Percentiles rank a stretch among this genome's conserved stretches.
These are phyloP conservation scores for Triplophysa bombifrons DNA, from an alignment of 2,797 vertebrate species.

Conservation along the genomic window DNA sequence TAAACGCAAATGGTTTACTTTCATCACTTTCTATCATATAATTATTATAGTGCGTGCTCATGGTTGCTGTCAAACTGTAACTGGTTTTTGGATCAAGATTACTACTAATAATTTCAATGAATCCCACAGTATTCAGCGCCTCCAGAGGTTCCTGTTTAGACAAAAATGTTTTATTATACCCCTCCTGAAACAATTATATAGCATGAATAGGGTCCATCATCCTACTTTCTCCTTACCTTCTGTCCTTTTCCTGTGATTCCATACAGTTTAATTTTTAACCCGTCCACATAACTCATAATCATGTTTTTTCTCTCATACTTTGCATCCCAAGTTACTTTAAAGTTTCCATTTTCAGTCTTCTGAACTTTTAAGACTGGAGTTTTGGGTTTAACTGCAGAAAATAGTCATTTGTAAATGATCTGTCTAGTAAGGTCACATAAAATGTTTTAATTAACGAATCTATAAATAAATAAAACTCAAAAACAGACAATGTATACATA, in stretches of 20 bases:
- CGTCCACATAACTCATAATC: fast-evolving
- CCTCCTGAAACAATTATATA: not conserved
- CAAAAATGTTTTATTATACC: not conserved
- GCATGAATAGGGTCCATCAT: not conserved
- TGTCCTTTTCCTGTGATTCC: conserved; percentile 28
- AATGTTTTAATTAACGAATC: not conserved
- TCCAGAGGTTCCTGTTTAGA: not conserved
- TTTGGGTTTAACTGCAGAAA: conserved; percentile 62
- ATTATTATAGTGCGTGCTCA: not conserved
- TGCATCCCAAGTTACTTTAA: conserved; percentile 48
- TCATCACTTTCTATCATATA: conserved; percentile 49
- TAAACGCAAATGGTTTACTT: conserved; percentile 52
- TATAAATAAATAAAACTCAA: not conserved
- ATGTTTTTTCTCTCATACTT: not conserved
- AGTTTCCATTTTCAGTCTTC: conserved; percentile 36
- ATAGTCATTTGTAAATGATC: not conserved
- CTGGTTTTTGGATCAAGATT: conserved; percentile 45
- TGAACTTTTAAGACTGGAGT: conserved; percentile 51
- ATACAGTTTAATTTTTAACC: conserved; percentile 48
- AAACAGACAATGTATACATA: conserved; percentile 45
- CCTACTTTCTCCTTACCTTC: conserved; percentile 42
- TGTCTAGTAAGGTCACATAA: not conserved
- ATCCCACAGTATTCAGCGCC: fast-evolving
- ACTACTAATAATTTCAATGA: conserved; percentile 30
- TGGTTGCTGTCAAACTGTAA: conserved; percentile 52